Base-by-base conservation (phyloP, 2,797 vertebrate species). In the Bovichtus diacanthus region DNA sequence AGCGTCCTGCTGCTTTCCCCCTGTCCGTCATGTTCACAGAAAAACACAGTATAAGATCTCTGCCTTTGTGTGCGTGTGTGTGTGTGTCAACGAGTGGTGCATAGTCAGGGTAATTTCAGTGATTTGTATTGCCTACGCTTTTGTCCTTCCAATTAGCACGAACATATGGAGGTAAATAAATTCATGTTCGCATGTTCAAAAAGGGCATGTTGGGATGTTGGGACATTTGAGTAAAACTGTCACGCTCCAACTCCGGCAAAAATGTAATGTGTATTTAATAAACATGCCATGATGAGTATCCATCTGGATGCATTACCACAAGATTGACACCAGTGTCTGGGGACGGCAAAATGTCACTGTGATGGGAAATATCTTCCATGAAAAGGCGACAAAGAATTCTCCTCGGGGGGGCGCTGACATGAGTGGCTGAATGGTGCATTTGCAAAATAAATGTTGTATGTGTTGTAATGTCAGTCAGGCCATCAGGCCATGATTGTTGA, bases 331-430 rank as follows among this genome's bases (percentile, higher is more conserved):
- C 4, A 50, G 76, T 31, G 49, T 74, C 82, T 69, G 9, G 86
- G 85, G 85, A 88, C 3, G 29, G 34, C 63, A 63, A 89, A 93
- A 92, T 87, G 90, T 90, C 89, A 87, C 67, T 69, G 6, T 60
- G 50, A 74, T 68, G 47, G 76, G 75, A 85, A 80, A 82, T 61
- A 78, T 79, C 69, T 64, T 54, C 66, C 2, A 13, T 7, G 23
- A 53, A 67, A 61, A 47, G 55, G 71, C 8, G 16, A 59, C 13
- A 1, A 0, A 64, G 63, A 62, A 51, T 60, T 71, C 79, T 83
- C 64, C 62, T 2, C 21, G 21, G 6, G 21, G 71, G 63, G 79
- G 41, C 2, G 4, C 34, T 18, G 66, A 73, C 61, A 53, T 18
- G 53, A 83, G 67, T 36, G 62, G 21, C 1, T 49, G 67, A 87